Evolutionary conservation across 2,888 invertebrate species (phyloP), one percentile per base, ranked within the genome.

Genomic region (Chrysina gloriosa): DNA sequence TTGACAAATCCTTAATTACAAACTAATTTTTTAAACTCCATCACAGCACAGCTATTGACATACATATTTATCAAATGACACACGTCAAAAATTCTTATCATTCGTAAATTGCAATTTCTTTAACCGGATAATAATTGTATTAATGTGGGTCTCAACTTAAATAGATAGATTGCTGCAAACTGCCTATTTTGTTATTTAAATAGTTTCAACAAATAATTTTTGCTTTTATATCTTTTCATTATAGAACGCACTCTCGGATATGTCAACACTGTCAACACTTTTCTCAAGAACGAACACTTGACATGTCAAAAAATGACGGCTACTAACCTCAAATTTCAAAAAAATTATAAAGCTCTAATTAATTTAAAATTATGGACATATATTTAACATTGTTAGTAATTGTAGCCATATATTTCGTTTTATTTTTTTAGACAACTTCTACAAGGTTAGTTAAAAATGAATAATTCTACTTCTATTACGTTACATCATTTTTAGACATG

Each of bases 351-450:
- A 11, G 14, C 25, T 39, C 14, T 36, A 23, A 36, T 39, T 58
- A 16, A 39, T 42, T 42, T 7, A 25, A 58, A 36, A 58, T 5
- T 39, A 92, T 92, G 93, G 90, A 92, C 81, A 86, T 89, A 67
- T 81, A 87, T 63, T 83, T 87, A 74, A 85, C 90, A 69, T 86
- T 92, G 73, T 83, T 89, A 65, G 83, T 87, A 71, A 86, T 91
- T 71, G 82, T 87, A 71, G 84, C 87, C 54, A 85, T 92, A 75
- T 92, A 94, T 81, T 87, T 88, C 72, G 84, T 89, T 36, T 82
- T 92, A 74, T 89, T 90, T 81, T 94, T 81, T 92, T 94, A 80
- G 93, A 94, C 81, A 88, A 89, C n/a, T 90, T 94, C 81, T 93
- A 94, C 77, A 92, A 92, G 89, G 93, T 93, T 85, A 78, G 79